Conservation (phyloP, 2,113 vertebrate genomes). For the Baryphthengus martii region DNA sequence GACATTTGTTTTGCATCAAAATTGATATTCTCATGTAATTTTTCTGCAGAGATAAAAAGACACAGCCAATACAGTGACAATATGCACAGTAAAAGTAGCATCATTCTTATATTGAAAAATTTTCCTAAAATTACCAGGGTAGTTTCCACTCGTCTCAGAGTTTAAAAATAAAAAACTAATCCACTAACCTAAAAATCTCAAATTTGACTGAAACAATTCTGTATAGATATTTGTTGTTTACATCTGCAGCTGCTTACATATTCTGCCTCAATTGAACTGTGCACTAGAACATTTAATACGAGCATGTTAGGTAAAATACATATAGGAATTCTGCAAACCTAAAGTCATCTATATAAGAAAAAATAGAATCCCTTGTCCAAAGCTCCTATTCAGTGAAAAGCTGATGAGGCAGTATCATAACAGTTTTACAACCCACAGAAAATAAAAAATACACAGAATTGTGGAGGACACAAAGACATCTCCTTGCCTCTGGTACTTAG, state of each 20-base stretch:
- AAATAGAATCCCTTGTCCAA: neutral
- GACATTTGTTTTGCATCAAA: neutral
- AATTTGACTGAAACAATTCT: neutral
- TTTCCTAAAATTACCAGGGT: neutral
- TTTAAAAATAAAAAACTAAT: neutral
- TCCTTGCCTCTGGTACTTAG: neutral
- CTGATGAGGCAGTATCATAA: neutral
- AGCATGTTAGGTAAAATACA: neutral
- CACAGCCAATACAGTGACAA: neutral
- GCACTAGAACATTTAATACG: neutral
- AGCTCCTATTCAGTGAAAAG: neutral
- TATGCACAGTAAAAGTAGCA: neutral
- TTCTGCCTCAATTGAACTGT: neutral
- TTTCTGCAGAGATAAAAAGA: constrained; percentile 37
- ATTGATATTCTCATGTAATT: neutral
- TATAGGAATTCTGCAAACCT: neutral
- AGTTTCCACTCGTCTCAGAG: neutral
- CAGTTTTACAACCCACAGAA: neutral
- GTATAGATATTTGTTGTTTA: neutral
- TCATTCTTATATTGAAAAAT: neutral
- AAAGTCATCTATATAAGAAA: neutral
- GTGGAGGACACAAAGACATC: neutral
- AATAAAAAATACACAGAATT: neutral
- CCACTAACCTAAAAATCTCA: neutral
- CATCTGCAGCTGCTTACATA: neutral